phyloP scores from a whole-genome alignment of 2,113 vertebrate genomes.

The Poeciliopsis retropinna region DNA sequence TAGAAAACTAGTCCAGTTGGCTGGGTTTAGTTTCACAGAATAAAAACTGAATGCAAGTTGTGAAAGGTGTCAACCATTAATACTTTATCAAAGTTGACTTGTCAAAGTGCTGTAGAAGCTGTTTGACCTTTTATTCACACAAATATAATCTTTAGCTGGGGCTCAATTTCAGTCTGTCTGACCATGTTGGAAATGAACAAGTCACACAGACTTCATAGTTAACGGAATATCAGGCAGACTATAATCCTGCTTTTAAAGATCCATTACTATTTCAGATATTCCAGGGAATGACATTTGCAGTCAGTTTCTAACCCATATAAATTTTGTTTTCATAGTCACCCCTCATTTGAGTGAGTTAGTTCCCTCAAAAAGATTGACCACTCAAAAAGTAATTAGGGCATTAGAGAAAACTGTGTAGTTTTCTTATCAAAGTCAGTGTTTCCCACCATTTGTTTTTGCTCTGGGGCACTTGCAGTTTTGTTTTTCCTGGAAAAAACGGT shows the following conservation, averaged over 20 bases:
- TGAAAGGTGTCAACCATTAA: too few relatives aligned
- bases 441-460: background rate
- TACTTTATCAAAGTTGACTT: too few relatives aligned
- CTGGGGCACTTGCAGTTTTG: constrained; percentile 24
- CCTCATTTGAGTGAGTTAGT: background rate
- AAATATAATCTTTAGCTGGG: background rate
- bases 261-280: background rate
- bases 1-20: too few relatives aligned
- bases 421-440: constrained; percentile 47
- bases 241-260: too few relatives aligned
- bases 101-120: too few relatives aligned
- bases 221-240: too few relatives aligned
- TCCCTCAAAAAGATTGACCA: background rate
- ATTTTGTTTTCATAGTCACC: background rate
- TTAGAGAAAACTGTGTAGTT: constrained; percentile 8
- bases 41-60: too few relatives aligned
- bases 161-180: background rate
- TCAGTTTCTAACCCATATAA: background rate
- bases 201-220: too few relatives aligned
- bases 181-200: background rate
- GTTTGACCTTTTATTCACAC: too few relatives aligned
- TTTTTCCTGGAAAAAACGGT: constrained; percentile 54
- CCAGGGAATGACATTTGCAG: background rate
- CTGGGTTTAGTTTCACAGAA: too few relatives aligned
- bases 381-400: constrained; percentile 3